Evolutionary conservation across 2,888 invertebrate genomes (phyloP), one percentile per base, ranked within the genome.

Genomic region (Athalia circularis): DNA sequence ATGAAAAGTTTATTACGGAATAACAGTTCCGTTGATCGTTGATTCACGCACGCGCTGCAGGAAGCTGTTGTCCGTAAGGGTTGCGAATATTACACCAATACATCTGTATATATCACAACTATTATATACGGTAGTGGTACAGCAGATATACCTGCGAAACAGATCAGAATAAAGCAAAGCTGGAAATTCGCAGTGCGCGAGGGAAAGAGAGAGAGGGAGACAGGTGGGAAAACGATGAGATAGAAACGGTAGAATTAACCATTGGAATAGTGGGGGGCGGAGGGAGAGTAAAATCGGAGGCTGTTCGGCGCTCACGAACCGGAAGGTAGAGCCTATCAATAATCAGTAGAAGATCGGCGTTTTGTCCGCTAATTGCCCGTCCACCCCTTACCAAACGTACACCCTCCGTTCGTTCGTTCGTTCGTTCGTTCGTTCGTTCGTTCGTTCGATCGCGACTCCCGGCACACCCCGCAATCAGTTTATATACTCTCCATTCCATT

Each of bases 281-380:
- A 67, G 48, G 9, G 68, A 57, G 29, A n/a, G 54, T 29, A 43
- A n/a, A n/a, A 54, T 8, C 45, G 6, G 72, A 57, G 47, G 13
- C 47, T 59, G n/a, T 4, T 11, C 11, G 11, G 5, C 57, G 72
- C 47, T 72, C 59, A 29, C 72, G 72, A 72, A 47, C 59, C 72
- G 72, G 72, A 59, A 47, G 72, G 59, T 47, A 72, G 72, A 59
- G n/a, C 72, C 72, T 72, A 72, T 72, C 72, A 72, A 72, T 72
- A 72, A 72, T 72, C 72, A 72, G 72, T 72, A 45, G 72, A 72
- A 72, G 72, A 72, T 72, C 72, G 72, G 57, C 59, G 72, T 72
- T 72, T 72, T 72, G 72, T 72, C 72, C 59, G 72, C 72, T 72
- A 72, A 72, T 72, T 72, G 72, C 72, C 72, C 47, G 52, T 59